Evolutionary conservation across 2,888 invertebrate species (phyloP).

Genomic region (Portevinia maculata): DNA sequence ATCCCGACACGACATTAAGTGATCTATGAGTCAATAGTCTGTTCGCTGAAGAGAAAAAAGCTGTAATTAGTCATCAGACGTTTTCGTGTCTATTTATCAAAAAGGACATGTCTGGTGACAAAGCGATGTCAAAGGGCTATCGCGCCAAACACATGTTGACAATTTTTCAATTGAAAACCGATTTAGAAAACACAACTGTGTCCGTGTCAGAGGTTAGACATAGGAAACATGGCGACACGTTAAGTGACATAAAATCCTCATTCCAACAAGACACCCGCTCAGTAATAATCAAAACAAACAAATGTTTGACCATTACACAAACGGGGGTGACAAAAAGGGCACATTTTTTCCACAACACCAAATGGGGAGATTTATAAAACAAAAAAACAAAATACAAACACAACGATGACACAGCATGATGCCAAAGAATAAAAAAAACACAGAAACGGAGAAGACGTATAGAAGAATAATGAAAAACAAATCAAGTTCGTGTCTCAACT

Average conservation of each 20-base stretch:
- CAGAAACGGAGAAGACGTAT: constrained; percentile 29
- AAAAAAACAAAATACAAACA: constrained; percentile 23
- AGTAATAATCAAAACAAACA: constrained; percentile 27
- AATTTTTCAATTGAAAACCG: constrained; percentile 63
- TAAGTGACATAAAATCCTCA: constrained; percentile 32
- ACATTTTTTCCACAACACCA: constrained; percentile 49
- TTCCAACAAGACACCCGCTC: constrained; percentile 27
- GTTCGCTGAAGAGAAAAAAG: constrained; percentile 9
- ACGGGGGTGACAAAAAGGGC: constrained; percentile 68
- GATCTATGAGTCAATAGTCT: constrained; percentile 14
- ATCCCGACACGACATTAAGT: constrained; percentile 16
- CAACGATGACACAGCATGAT: constrained; percentile 60
- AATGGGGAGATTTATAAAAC: constrained; percentile 15
- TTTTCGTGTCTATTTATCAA: constrained; percentile 34
- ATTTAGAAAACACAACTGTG: constrained; percentile 43
- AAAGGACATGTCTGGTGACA: constrained; percentile 12
- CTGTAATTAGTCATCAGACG: constrained; percentile 31
- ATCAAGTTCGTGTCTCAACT: constrained; percentile 61
- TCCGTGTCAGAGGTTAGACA: constrained; percentile 44
- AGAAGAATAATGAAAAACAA: constrained; percentile 43
- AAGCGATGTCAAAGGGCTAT: constrained; percentile 53
- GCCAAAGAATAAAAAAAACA: constrained; percentile 62
- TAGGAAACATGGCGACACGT: constrained; percentile 32
- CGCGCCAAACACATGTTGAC: constrained; percentile 47
- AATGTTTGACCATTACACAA: constrained; percentile 60